These are phyloP conservation scores for Temnopleurus reevesii DNA, from an alignment of 53 echinoderm and acorn worm genomes.

Conservation along the genomic window DNA sequence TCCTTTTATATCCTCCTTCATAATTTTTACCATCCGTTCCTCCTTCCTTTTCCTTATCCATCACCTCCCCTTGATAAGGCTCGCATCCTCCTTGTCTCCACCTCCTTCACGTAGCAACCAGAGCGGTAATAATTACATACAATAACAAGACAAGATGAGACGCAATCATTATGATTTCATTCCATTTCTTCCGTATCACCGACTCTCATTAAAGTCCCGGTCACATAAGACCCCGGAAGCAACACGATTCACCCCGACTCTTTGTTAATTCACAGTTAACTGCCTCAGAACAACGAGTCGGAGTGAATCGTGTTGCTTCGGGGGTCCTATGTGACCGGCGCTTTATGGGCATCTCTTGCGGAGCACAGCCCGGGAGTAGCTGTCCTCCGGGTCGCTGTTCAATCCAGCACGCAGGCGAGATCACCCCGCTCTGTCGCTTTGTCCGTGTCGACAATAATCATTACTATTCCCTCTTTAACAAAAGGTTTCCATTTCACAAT, in stretches of 20 bases:
- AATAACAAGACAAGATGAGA: conserved; percentile 39
- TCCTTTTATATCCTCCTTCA: too few relatives aligned
- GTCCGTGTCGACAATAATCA: background rate
- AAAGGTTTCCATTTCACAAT: background rate
- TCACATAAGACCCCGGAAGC: too few relatives aligned
- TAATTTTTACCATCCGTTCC: background rate
- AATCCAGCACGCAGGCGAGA: conserved; percentile 16
- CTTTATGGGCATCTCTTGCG: background rate
- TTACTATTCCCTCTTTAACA: background rate
- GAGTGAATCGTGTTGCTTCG: too few relatives aligned
- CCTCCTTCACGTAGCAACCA: conserved; percentile 5
- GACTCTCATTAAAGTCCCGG: background rate
- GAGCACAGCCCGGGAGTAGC: conserved; percentile 28
- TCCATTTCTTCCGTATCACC: conserved; percentile 45
- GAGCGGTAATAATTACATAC: conserved; percentile 52
- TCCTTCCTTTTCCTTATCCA: background rate
- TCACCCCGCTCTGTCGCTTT: background rate
- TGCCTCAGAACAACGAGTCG: too few relatives aligned
- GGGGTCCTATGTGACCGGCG: too few relatives aligned
- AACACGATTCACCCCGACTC: too few relatives aligned
- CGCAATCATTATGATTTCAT: conserved; percentile 49
- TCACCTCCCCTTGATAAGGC: background rate
- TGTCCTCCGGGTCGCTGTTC: background rate
- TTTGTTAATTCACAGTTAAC: too few relatives aligned
- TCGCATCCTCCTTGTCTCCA: background rate